These are phyloP conservation scores for Leucania comma DNA, from an alignment of 2,888 invertebrate genomes.

Conservation along the genomic window DNA sequence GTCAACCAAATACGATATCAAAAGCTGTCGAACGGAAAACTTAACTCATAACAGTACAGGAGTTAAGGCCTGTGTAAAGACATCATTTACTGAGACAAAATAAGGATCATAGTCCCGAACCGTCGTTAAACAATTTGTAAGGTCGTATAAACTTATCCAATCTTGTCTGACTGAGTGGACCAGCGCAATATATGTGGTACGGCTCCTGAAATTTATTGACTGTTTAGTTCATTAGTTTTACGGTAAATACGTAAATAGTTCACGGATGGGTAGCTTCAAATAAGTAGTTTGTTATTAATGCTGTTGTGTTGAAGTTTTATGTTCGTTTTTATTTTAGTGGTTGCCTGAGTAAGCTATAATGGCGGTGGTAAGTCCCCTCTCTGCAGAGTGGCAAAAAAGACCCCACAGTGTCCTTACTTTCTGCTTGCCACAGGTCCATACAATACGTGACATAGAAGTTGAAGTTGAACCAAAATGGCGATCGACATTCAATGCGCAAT, in stretches of 20 bases:
- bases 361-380: too few relatives aligned
- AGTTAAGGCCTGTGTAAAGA: constrained; percentile 63
- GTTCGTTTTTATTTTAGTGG: not conserved
- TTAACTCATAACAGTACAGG: constrained; percentile 63
- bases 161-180: constrained; percentile 71
- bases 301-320: not conserved
- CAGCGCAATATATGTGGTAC: constrained; percentile 59
- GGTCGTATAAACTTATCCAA: constrained; percentile 83
- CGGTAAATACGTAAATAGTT: constrained; percentile 44
- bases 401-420: too few relatives aligned
- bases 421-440: too few relatives aligned
- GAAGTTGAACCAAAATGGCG: too few relatives aligned
- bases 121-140: constrained; percentile 80
- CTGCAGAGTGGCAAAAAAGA: too few relatives aligned
- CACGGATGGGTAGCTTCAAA: constrained; percentile 26
- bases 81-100: constrained; percentile 70
- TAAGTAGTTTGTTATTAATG: constrained; percentile 19
- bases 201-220: constrained; percentile 73
- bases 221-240: constrained; percentile 67
- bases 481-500: too few relatives aligned
- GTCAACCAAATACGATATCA: constrained; percentile 45
- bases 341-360: too few relatives aligned
- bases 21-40: constrained; percentile 47
- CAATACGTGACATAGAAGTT: too few relatives aligned
- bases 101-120: constrained; percentile 66